These are phyloP conservation scores for Tuta absoluta DNA, from an alignment of 2,888 invertebrate species.

Conservation along the genomic window DNA sequence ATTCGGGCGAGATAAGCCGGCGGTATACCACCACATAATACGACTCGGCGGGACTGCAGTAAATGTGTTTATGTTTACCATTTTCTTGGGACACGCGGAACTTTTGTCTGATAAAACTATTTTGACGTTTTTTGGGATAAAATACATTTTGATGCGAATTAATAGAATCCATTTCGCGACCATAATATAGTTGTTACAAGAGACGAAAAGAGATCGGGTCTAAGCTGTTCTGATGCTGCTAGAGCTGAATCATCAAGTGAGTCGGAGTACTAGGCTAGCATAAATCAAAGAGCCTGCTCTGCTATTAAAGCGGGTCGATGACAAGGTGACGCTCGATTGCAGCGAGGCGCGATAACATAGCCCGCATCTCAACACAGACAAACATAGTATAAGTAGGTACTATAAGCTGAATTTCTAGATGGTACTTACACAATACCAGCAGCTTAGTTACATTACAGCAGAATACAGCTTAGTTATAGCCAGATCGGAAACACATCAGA, in stretches of 20 bases:
- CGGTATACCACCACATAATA: slow-evolving; percentile 9
- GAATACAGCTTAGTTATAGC: no score
- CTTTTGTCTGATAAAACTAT: no score
- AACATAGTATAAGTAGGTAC: background rate
- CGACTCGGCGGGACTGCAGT: slow-evolving; percentile 2
- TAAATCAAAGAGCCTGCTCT: slow-evolving; percentile 55
- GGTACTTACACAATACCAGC: background rate
- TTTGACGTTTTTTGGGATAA: background rate
- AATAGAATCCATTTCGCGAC: background rate
- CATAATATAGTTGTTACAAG: background rate
- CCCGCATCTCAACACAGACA: slow-evolving; percentile 55
- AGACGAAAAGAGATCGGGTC: background rate
- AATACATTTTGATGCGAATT: background rate
- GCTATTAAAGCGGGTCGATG: slow-evolving; percentile 59
- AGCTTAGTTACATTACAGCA: no score
- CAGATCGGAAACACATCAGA: no score
- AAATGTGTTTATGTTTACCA: background rate
- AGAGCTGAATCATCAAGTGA: slow-evolving; percentile 20
- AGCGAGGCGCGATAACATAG: slow-evolving; percentile 67
- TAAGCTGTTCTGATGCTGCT: background rate
- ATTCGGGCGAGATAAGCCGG: slow-evolving; percentile 9
- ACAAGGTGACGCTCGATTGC: slow-evolving; percentile 71
- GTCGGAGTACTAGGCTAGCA: slow-evolving; percentile 27
- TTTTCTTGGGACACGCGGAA: background rate
- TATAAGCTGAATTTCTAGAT: background rate